Percentiles rank a stretch among this genome's conserved stretches.
These are phyloP conservation scores for Drosophila leonis DNA, from an alignment of 2,888 invertebrate genomes.

Conservation along the genomic window DNA sequence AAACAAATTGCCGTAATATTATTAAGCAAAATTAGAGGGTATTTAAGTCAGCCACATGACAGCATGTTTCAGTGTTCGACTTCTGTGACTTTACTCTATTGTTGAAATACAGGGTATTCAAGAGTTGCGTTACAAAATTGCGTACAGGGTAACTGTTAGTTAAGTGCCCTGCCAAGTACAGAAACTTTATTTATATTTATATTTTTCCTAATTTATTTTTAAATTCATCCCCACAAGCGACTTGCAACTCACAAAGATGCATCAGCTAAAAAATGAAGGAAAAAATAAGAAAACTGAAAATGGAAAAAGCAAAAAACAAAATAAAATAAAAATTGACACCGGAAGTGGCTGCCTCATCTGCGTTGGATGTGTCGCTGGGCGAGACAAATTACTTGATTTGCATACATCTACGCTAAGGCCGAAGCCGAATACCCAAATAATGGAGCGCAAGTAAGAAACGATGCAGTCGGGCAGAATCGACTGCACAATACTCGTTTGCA, in stretches of 20 bases:
- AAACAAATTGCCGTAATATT: not conserved
- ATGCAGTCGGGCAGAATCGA: not conserved
- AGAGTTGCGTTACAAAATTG: not conserved
- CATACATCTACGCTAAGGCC: conserved; percentile 52
- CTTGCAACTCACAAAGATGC: conserved; percentile 51
- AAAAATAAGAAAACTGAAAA: conserved; percentile 45
- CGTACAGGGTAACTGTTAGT: conserved; percentile 19
- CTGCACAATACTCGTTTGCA: not conserved
- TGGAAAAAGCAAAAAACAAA: conserved; percentile 36
- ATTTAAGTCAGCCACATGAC: not conserved
- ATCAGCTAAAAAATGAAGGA: conserved; percentile 37
- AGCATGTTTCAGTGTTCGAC: not conserved
- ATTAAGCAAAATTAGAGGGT: not conserved
- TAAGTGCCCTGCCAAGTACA: not conserved
- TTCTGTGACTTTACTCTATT: not conserved
- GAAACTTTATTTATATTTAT: conserved; percentile 13
- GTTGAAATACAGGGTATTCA: not conserved
- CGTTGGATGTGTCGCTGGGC: conserved; percentile 45
- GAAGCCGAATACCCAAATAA: conserved; percentile 38
- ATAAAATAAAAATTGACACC: conserved; percentile 67
- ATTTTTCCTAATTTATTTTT: conserved; percentile 72
- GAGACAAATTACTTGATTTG: conserved; percentile 81
- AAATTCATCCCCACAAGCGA: conserved; percentile 70
- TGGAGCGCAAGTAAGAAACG: conserved; percentile 8
- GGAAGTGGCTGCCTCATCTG: conserved; percentile 79